phyloP scores from a whole-genome alignment of 1,140 invertebrate species.

The Pinna nobilis region DNA sequence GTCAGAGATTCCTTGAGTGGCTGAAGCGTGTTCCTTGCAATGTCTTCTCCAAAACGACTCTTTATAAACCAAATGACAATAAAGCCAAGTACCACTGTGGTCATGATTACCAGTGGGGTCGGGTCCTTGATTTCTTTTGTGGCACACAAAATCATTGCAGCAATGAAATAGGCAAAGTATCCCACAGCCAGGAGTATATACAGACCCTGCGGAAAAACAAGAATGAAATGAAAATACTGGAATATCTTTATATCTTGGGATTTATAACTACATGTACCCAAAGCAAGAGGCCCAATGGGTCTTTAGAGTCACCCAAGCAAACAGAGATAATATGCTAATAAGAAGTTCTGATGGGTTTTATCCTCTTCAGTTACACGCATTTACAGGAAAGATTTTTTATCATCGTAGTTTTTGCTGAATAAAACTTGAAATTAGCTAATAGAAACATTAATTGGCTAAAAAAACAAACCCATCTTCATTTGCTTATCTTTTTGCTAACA shows the following conservation, averaged over 20 bases:
- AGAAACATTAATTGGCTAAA: no score
- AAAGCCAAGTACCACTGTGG: background rate
- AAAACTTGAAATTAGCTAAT: no score
- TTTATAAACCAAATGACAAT: slow-evolving; percentile 16
- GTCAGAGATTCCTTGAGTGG: slow-evolving; percentile 1
- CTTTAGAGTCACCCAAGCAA: background rate
- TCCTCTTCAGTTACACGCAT: no score
- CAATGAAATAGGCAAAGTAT: slow-evolving; percentile 37
- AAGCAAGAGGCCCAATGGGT: no score
- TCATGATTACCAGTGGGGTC: slow-evolving; percentile 29
- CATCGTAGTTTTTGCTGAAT: no score
- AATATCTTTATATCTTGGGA: background rate
- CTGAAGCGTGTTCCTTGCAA: slow-evolving; percentile 14
- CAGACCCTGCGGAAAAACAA: slow-evolving; percentile 21
- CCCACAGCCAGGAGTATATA: slow-evolving; percentile 16
- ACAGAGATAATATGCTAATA: background rate
- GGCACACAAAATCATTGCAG: slow-evolving; percentile 19
- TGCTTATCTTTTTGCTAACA: no score
- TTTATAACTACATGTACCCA: background rate
- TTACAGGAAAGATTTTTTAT: no score
- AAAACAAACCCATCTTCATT: no score
- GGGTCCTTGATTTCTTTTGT: slow-evolving; percentile 27
- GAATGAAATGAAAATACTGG: background rate
- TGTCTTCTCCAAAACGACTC: slow-evolving; percentile 17
- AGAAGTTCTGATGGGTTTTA: background rate